Evolutionary conservation across 2,797 vertebrate species (phyloP).

Genomic region (Mastacembelus armatus): DNA sequence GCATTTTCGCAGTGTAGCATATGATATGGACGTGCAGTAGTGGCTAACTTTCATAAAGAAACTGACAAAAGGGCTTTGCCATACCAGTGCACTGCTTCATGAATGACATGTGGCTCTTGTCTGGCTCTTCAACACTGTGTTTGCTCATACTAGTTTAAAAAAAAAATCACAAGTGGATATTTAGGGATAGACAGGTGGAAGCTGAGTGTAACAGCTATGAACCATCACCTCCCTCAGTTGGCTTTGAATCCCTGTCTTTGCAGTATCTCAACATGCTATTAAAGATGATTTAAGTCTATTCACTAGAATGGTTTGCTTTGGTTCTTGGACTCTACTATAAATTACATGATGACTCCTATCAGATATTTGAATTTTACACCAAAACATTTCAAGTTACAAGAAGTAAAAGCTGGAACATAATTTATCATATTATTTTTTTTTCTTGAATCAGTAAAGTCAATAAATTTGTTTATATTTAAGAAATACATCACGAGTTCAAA

Average conservation of each 20-base stretch:
- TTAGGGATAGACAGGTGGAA: constrained; percentile 50
- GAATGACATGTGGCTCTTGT: constrained; percentile 57
- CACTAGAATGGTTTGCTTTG: constrained; percentile 43
- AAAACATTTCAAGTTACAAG: too few relatives aligned
- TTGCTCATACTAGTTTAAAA: constrained; percentile 59
- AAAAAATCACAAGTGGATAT: constrained; percentile 35
- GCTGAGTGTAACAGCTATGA: constrained; percentile 61
- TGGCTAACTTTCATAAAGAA: constrained; percentile 60
- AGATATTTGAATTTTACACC: not conserved
- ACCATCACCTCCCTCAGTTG: constrained; percentile 69
- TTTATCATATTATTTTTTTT: too few relatives aligned
- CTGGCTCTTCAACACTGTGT: constrained; percentile 71
- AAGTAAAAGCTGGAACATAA: too few relatives aligned
- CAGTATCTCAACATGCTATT: constrained; percentile 84
- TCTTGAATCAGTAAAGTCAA: too few relatives aligned
- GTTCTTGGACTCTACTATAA: constrained; percentile 40
- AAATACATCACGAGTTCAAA: too few relatives aligned
- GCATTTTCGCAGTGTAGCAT: constrained; percentile 68
- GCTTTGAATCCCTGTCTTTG: constrained; percentile 77
- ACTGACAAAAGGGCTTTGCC: constrained; percentile 78
- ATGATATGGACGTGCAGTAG: constrained; percentile 34
- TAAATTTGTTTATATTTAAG: too few relatives aligned
- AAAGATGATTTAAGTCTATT: constrained; percentile 82
- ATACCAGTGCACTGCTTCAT: constrained; percentile 74
- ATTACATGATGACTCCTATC: not conserved